Evolutionary conservation across 64 coral and sea anemone genomes (phyloP).

Genomic region (Anthopleura sola): DNA sequence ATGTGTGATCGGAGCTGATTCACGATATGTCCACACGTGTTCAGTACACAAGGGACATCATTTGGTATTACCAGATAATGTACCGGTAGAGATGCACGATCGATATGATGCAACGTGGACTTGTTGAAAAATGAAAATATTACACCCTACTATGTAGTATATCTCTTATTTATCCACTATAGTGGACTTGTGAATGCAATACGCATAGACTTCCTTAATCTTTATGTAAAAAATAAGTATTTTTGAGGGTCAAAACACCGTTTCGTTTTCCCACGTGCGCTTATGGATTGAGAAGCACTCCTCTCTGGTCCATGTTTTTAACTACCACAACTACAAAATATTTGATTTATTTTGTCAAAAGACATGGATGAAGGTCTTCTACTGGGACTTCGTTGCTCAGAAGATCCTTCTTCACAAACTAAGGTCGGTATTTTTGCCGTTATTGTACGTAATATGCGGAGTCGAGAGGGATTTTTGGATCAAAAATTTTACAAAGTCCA

Average conservation of each 20-base stretch:
- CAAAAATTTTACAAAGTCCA: background rate
- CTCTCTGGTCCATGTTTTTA: background rate
- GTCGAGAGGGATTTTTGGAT: background rate
- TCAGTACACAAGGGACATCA: background rate
- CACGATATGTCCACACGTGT: background rate
- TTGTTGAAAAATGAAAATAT: slow-evolving; percentile 24
- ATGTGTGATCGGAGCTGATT: background rate
- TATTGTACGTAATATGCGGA: background rate
- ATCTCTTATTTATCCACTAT: background rate
- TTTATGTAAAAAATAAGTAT: background rate
- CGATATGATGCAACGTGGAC: slow-evolving; percentile 45
- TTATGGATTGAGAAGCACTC: background rate
- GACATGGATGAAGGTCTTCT: slow-evolving; percentile 60
- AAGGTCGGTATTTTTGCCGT: slow-evolving; percentile 28
- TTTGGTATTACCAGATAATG: background rate
- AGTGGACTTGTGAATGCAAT: background rate
- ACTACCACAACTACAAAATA: background rate
- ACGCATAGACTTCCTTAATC: background rate
- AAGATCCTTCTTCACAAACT: slow-evolving; percentile 51
- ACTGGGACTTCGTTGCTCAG: slow-evolving; percentile 46
- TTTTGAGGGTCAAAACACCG: background rate
- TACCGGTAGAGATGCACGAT: background rate
- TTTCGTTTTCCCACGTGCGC: background rate
- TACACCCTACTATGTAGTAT: slow-evolving; percentile 17
- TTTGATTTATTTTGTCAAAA: background rate